phyloP scores from a whole-genome alignment of 2,888 invertebrate species.

The Hirudinaria manillensis region DNA sequence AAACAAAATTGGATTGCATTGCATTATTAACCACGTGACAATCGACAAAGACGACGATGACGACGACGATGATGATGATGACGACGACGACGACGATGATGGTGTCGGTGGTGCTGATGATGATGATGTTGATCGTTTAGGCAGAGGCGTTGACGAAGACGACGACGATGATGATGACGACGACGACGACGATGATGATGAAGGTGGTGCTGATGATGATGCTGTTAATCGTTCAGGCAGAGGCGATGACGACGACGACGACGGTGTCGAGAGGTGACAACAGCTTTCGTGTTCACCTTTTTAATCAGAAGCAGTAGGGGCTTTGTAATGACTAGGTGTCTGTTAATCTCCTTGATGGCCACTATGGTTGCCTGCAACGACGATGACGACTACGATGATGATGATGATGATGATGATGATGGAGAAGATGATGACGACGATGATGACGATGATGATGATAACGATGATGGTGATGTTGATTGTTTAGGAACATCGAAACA shows the following conservation, averaged over 20 bases:
- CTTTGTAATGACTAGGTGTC: constrained; percentile 64
- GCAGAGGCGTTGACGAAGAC: neutral
- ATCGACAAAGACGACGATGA: constrained; percentile 10
- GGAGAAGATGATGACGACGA: constrained; percentile 23
- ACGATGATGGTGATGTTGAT: neutral
- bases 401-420: constrained; percentile 21
- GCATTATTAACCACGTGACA: neutral
- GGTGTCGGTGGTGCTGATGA: constrained; percentile 24
- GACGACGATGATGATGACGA: constrained; percentile 2
- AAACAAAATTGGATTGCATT: neutral
- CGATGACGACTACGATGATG: constrained; percentile 20
- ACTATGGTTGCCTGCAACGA: constrained; percentile 39
- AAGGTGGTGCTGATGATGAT: constrained; percentile 27
- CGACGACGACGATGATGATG: constrained; percentile 19
- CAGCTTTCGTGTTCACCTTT: no score
- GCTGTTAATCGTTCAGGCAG: neutral
- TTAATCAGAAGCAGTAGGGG: constrained; percentile 81
- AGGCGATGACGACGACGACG: neutral
- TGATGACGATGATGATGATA: constrained; percentile 16
- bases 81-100: constrained; percentile 21
- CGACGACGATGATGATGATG: constrained; percentile 22
- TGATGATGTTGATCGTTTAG: constrained; percentile 14
- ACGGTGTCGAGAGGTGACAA: neutral
- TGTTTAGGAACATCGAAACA: no score
- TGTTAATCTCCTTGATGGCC: constrained; percentile 41